Conservation (phyloP, 2,888 invertebrate species). For the Hoplodrina ambigua region DNA sequence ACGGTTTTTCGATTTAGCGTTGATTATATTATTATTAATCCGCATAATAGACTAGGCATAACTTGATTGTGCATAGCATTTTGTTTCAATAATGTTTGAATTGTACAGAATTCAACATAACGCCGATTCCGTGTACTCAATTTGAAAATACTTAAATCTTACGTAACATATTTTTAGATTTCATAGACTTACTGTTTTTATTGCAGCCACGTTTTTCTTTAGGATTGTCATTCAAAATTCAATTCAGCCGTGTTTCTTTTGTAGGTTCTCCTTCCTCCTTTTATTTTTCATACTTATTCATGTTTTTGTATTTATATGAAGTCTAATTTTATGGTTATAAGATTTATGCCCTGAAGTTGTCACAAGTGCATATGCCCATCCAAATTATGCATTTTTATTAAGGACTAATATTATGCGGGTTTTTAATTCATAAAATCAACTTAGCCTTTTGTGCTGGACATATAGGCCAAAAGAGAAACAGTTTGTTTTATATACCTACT, state of each 20-base stretch:
- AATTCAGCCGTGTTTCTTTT: too few species aligned
- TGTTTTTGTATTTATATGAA: neutral
- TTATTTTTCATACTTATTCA: too few species aligned
- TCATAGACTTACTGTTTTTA: neutral
- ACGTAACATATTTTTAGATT: neutral
- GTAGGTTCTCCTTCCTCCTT: too few species aligned
- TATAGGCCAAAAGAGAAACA: neutral
- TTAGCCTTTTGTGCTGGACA: neutral
- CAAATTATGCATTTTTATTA: conserved; percentile 26
- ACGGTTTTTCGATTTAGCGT: too few species aligned
- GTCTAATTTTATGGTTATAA: neutral
- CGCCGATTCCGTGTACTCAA: neutral
- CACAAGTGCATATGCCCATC: conserved; percentile 4
- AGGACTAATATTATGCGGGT: conserved; percentile 20
- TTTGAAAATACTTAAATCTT: neutral
- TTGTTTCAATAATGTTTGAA: neutral
- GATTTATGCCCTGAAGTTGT: neutral
- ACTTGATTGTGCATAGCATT: conserved; percentile 31
- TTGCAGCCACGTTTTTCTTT: too few species aligned
- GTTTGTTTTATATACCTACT: neutral
- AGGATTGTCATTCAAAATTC: neutral
- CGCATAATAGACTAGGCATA: conserved; percentile 21
- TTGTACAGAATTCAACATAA: neutral
- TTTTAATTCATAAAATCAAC: conserved; percentile 4
- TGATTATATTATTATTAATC: conserved; percentile 15